Conservation (phyloP, 2,888 invertebrate species). For the Nycteola revayana region DNA sequence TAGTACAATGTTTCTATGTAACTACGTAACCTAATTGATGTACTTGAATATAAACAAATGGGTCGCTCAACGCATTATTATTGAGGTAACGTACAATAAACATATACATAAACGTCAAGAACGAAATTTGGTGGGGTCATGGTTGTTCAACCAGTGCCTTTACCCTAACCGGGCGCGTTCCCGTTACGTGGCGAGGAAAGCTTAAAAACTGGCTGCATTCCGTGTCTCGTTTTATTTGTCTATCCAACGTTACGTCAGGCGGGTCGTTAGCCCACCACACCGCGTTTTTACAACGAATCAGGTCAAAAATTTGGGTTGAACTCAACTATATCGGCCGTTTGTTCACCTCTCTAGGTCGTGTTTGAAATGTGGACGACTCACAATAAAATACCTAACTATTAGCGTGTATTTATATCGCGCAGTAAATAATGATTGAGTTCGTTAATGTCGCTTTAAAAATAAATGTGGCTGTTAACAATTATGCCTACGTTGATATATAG, state of each 20-base stretch:
- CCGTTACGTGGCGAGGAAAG: slow-evolving; percentile 43
- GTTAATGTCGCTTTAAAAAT: background rate
- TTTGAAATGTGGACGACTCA: slow-evolving; percentile 27
- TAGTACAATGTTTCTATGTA: slow-evolving; percentile 17
- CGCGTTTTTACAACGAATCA: slow-evolving; percentile 65
- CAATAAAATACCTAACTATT: slow-evolving; percentile 16
- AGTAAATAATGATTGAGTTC: slow-evolving; percentile 5
- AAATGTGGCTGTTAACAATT: too few relatives aligned
- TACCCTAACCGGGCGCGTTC: slow-evolving; percentile 26
- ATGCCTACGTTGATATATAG: too few relatives aligned
- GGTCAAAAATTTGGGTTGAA: slow-evolving; percentile 76
- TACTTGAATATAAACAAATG: slow-evolving; percentile 20
- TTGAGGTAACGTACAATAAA: slow-evolving; percentile 4
- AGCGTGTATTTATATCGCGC: slow-evolving; percentile 3
- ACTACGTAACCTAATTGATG: slow-evolving; percentile 18
- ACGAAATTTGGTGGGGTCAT: slow-evolving; percentile 30
- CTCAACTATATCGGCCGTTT: slow-evolving; percentile 65
- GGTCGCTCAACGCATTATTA: slow-evolving; percentile 8
- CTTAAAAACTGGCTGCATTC: slow-evolving; percentile 59
- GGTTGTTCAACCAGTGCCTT: slow-evolving; percentile 24
- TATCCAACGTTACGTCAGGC: slow-evolving; percentile 56
- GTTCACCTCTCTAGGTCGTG: slow-evolving; percentile 75
- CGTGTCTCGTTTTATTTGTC: slow-evolving; percentile 61
- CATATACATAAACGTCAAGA: slow-evolving; percentile 10
- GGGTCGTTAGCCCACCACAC: slow-evolving; percentile 59